A percentile compares a stretch with the other conserved stretches of the same genome.
Evolutionary conservation across 2,113 vertebrate species (phyloP).

Genomic region (Apistogramma diplotaenia): DNA sequence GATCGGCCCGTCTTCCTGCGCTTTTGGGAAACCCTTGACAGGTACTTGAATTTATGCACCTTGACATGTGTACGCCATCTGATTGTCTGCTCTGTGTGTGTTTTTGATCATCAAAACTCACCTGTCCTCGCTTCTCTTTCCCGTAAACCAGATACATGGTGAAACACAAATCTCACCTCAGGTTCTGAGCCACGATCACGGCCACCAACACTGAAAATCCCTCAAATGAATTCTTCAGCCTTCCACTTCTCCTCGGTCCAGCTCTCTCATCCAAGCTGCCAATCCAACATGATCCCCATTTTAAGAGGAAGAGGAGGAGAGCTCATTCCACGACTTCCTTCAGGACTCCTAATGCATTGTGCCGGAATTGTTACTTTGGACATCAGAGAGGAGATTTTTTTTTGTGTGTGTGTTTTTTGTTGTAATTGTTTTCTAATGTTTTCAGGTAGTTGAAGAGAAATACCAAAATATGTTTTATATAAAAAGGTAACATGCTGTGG

Average conservation of each 20-base stretch:
- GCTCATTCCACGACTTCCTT: not conserved
- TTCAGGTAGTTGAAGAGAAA: constrained; percentile 47
- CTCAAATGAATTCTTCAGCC: not conserved
- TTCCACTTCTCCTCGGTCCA: not conserved
- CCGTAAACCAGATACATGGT: constrained; percentile 89
- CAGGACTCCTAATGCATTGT: constrained; percentile 13
- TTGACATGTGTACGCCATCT: not conserved
- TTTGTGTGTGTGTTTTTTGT: constrained; percentile 16
- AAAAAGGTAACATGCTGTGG: constrained; percentile 37
- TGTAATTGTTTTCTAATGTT: constrained; percentile 58
- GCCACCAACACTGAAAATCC: constrained; percentile 9
- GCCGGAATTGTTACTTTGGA: constrained; percentile 37
- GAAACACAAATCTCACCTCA: constrained; percentile 98
- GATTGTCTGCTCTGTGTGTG: not conserved
- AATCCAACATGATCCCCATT: not conserved
- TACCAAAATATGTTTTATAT: constrained; percentile 67
- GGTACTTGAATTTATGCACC: constrained; percentile 68
- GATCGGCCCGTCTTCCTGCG: constrained; percentile 94
- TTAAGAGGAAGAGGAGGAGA: not conserved
- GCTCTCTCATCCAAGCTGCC: constrained; percentile 2
- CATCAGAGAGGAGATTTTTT: constrained; percentile 3
- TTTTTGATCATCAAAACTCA: not conserved
- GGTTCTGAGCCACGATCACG: constrained; percentile 84
- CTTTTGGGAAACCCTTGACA: constrained; percentile 98
- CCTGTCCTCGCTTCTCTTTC: not conserved